A percentile compares a stretch with the other conserved stretches of the same genome.
Evolutionary conservation across 1,140 invertebrate genomes (phyloP).

Genomic region (Drosophila paulistorum): DNA sequence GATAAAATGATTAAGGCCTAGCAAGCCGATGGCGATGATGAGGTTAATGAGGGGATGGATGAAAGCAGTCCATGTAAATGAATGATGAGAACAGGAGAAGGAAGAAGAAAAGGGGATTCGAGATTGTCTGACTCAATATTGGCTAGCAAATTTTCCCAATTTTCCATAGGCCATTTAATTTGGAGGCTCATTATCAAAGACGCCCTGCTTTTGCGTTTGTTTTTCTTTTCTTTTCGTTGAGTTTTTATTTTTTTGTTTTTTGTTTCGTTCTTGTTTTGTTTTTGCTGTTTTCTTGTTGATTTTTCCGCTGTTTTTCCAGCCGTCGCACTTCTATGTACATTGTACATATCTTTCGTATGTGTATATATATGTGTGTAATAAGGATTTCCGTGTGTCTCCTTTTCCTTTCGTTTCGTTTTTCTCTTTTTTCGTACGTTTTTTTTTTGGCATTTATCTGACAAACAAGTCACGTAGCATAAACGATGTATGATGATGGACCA

Average conservation of each 20-base stretch:
- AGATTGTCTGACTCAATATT: conserved; percentile 4
- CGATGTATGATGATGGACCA: conserved; percentile 54
- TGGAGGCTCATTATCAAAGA: conserved; percentile 60
- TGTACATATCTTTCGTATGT: conserved; percentile 6
- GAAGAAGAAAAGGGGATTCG: neutral
- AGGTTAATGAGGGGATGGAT: neutral
- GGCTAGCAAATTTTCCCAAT: conserved; percentile 21
- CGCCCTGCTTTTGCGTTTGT: conserved; percentile 33
- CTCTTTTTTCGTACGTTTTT: conserved; percentile 19
- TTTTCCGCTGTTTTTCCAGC: conserved; percentile 57
- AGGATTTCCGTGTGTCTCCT: conserved; percentile 15
- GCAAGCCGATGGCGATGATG: conserved; percentile 15
- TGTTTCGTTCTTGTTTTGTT: no score
- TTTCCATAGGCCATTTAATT: conserved; percentile 51
- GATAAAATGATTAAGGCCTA: conserved; percentile 70
- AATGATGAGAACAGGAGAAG: neutral
- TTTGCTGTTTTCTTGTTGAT: conserved; percentile 31
- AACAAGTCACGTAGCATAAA: conserved; percentile 60
- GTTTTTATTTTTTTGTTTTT: neutral
- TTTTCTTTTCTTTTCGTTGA: conserved; percentile 12
- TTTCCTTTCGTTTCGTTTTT: neutral
- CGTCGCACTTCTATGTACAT: conserved; percentile 26
- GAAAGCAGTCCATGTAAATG: neutral
- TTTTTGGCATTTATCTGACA: conserved; percentile 59
- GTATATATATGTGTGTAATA: conserved; percentile 17